phyloP scores from a whole-genome alignment of 1,140 invertebrate genomes.

The Apis dorsata region DNA sequence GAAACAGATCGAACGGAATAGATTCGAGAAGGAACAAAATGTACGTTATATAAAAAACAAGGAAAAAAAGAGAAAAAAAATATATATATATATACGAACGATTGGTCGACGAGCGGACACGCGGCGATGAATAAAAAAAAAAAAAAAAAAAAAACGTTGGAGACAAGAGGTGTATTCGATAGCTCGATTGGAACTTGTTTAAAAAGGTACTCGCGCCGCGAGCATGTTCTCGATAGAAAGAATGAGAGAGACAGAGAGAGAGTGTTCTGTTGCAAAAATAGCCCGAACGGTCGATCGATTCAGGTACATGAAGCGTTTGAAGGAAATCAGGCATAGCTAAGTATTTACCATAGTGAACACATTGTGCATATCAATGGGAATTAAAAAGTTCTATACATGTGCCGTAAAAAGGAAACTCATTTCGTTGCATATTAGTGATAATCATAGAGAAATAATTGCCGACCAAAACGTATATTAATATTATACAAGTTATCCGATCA shows the following conservation, averaged over 20 bases:
- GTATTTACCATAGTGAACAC: conserved; percentile 80
- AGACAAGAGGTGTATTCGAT: conserved; percentile 54
- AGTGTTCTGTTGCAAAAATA: conserved; percentile 77
- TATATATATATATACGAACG: background rate
- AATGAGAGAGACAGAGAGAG: conserved; percentile 71
- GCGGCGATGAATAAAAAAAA: conserved; percentile 20
- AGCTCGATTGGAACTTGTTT: conserved; percentile 56
- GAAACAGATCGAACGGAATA: conserved; percentile 51
- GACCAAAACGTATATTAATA: conserved; percentile 71
- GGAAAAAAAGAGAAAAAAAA: background rate
- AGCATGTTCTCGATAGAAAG: conserved; percentile 67
- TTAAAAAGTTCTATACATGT: conserved; percentile 84
- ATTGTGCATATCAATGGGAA: conserved; percentile 81
- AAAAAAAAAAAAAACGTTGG: conserved; percentile 38
- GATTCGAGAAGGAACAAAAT: conserved; percentile 19
- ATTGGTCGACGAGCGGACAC: conserved; percentile 20
- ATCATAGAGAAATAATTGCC: conserved; percentile 76
- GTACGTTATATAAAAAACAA: background rate
- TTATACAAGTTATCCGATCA: conserved; percentile 71
- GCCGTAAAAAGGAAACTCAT: conserved; percentile 85
- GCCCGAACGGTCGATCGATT: conserved; percentile 80
- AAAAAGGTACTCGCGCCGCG: conserved; percentile 64
- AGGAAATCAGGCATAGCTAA: conserved; percentile 80
- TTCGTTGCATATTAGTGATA: conserved; percentile 80
- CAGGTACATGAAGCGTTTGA: conserved; percentile 80